These are phyloP conservation scores for Drosophila chauvacae DNA, from an alignment of 1,140 invertebrate genomes.

Conservation along the genomic window DNA sequence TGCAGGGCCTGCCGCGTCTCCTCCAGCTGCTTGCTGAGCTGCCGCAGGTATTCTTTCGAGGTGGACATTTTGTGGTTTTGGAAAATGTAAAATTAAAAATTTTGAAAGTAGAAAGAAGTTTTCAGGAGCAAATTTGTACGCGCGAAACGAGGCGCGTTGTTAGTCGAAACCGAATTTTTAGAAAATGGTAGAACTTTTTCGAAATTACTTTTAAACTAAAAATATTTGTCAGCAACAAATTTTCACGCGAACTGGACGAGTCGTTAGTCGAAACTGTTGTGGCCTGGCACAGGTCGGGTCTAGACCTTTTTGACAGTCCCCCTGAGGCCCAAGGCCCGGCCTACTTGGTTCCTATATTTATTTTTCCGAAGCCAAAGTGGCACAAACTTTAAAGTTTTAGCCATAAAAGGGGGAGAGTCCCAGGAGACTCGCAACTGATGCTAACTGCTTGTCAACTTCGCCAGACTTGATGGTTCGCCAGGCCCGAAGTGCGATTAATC, in stretches of 20 bases:
- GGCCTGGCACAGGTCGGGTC: not conserved
- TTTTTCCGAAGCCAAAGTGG: not conserved
- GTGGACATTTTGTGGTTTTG: not conserved
- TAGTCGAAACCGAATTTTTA: not conserved
- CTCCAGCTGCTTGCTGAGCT: not conserved
- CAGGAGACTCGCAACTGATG: not conserved
- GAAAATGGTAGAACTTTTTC: not conserved
- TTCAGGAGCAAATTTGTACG: too few species aligned
- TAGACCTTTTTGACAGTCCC: not conserved
- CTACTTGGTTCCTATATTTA: not conserved
- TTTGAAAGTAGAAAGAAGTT: not conserved
- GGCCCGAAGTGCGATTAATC: slow-evolving; percentile 62
- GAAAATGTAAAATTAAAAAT: not conserved
- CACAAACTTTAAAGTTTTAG: not conserved
- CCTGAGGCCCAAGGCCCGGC: not conserved
- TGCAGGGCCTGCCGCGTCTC: not conserved
- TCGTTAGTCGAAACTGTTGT: not conserved
- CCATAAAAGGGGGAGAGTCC: not conserved
- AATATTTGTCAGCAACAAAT: not conserved
- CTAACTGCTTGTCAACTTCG: slow-evolving; percentile 31
- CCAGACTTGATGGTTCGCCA: slow-evolving; percentile 12
- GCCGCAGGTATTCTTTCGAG: not conserved
- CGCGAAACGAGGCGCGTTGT: too few species aligned
- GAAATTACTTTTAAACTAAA: not conserved
- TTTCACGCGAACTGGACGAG: not conserved